A percentile compares a stretch with the other conserved stretches of the same genome.
These are phyloP conservation scores for Dicrurus megarhynchus DNA, from an alignment of 2,113 vertebrate genomes.

Conservation along the genomic window DNA sequence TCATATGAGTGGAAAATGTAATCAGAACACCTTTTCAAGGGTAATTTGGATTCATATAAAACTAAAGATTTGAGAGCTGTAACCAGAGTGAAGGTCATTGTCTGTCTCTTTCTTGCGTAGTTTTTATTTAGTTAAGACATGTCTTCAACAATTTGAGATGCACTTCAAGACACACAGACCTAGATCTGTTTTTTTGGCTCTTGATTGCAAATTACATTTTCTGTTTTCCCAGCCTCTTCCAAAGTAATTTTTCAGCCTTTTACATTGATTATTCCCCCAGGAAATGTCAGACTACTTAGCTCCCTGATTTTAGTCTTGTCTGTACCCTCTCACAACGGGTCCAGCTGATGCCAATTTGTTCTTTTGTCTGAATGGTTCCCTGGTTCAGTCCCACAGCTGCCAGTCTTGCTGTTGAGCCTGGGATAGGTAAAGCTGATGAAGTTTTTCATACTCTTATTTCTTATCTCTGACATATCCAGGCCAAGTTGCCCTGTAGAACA, in stretches of 20 bases:
- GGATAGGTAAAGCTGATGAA: not conserved
- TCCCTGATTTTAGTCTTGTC: not conserved
- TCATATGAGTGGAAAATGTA: not conserved
- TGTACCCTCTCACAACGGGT: not conserved
- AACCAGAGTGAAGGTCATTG: not conserved
- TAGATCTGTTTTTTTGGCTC: not conserved
- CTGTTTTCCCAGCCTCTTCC: not conserved
- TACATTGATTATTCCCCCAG: not conserved
- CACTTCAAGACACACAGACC: not conserved
- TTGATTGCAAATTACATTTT: not conserved
- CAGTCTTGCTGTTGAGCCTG: not conserved
- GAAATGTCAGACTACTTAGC: not conserved
- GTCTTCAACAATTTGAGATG: not conserved
- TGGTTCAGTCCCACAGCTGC: not conserved
- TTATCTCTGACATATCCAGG: not conserved
- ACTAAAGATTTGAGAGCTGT: not conserved
- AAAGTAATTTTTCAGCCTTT: not conserved
- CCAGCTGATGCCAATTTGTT: not conserved
- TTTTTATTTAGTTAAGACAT: not conserved
- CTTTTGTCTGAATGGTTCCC: not conserved
- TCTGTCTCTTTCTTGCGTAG: not conserved
- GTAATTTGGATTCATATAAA: not conserved
- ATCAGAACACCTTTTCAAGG: not conserved
- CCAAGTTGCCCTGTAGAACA: not conserved
- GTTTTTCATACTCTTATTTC: not conserved